Evolutionary conservation across 2,797 vertebrate genomes (phyloP).

Genomic region (Halcyon badia): DNA sequence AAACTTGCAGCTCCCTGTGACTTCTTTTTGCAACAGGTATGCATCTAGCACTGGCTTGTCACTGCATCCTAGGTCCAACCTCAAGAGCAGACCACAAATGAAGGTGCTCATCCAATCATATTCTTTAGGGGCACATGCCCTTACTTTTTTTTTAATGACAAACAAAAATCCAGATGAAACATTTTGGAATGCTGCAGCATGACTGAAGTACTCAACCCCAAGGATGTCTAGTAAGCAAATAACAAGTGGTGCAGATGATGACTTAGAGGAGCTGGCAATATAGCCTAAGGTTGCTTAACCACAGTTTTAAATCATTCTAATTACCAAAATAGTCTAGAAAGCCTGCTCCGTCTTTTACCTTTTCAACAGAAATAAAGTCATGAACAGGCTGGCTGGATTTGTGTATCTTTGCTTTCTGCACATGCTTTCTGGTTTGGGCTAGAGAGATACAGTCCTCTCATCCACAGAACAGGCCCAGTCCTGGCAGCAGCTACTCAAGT

Average conservation of each 20-base stretch:
- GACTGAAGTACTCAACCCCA: not conserved
- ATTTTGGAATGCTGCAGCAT: not conserved
- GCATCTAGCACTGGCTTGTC: not conserved
- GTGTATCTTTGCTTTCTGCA: not conserved
- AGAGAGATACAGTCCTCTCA: not conserved
- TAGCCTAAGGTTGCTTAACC: conserved; percentile 20
- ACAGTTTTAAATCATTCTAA: conserved; percentile 18
- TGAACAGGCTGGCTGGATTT: not conserved
- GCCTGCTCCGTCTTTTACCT: conserved; percentile 30
- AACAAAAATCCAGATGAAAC: not conserved
- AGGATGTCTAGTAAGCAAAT: not conserved
- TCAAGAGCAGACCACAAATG: not conserved
- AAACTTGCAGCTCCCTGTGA: not conserved
- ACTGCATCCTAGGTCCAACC: not conserved
- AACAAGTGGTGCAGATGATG: not conserved
- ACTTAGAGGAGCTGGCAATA: conserved; percentile 33
- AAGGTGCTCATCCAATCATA: not conserved
- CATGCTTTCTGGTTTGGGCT: conserved; percentile 8
- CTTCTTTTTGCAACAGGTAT: not conserved
- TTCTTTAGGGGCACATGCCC: not conserved
- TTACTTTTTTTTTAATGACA: not conserved
- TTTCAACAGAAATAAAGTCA: conserved; percentile 49
- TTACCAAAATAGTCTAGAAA: conserved; percentile 33
- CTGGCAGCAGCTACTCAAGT: not conserved
- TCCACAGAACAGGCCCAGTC: not conserved